phyloP scores from a whole-genome alignment of 2,797 vertebrate genomes.

The Vespertilio murinus region DNA sequence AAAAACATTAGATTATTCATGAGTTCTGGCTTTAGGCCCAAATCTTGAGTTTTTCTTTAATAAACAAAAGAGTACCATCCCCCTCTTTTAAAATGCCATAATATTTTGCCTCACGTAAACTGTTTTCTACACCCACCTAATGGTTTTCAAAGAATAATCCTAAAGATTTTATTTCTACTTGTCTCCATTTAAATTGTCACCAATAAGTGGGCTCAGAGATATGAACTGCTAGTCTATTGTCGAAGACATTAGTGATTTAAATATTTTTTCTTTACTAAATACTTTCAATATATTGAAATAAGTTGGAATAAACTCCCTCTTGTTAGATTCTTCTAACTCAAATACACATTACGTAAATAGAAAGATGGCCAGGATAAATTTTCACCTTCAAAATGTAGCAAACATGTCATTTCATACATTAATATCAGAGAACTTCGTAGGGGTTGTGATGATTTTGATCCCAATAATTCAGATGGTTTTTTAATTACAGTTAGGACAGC shows the following conservation, averaged over 20 bases:
- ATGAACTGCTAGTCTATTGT: constrained; percentile 15
- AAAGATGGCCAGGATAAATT: neutral
- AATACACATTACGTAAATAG: neutral
- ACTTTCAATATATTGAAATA: constrained; percentile 4
- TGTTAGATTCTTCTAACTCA: neutral
- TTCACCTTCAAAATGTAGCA: neutral
- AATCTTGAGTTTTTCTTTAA: constrained; percentile 62
- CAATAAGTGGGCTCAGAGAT: constrained; percentile 9
- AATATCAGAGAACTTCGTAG: neutral
- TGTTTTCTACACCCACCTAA: neutral
- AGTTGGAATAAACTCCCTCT: neutral
- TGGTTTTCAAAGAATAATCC: constrained; percentile 37
- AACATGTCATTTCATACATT: neutral
- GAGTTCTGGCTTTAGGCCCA: constrained; percentile 63
- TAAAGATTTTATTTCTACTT: constrained; percentile 44
- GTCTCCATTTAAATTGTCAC: constrained; percentile 42
- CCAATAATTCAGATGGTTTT: constrained; percentile 33
- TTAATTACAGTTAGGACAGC: neutral
- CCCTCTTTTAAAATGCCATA: constrained; percentile 9
- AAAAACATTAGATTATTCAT: constrained; percentile 67
- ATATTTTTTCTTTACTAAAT: constrained; percentile 28
- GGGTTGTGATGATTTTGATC: neutral
- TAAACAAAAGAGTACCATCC: constrained; percentile 56
- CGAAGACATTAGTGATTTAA: neutral
- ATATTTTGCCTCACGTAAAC: constrained; percentile 43